A percentile compares a stretch with the other conserved stretches of the same genome.
phyloP scores from a whole-genome alignment of 2,113 vertebrate species.

The Campylorhamphus procurvoides region DNA sequence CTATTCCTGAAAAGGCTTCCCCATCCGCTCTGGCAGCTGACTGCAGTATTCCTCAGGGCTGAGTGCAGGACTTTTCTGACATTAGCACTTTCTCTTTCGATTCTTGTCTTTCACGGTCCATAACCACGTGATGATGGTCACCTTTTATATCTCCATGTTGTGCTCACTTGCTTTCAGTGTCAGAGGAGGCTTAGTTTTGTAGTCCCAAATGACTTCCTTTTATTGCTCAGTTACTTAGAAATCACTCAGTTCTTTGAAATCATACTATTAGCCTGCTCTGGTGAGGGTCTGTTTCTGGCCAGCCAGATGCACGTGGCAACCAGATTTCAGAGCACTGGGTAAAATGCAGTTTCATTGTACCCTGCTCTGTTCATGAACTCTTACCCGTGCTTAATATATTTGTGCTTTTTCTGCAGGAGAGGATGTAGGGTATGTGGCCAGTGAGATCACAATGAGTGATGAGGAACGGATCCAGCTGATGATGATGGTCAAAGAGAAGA shows the following conservation, averaged over 20 bases:
- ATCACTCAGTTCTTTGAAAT: neutral
- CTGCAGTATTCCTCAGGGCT: neutral
- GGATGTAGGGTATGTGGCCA: constrained; percentile 94
- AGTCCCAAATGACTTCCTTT: neutral
- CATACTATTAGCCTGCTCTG: neutral
- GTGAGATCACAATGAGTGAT: constrained; percentile 98
- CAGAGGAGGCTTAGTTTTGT: neutral
- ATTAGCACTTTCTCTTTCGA: neutral
- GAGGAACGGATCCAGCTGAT: constrained; percentile 97
- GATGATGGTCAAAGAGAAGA: constrained; percentile 99
- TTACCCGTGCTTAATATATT: neutral
- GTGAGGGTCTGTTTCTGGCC: neutral
- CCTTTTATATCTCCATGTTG: neutral
- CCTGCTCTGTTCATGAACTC: neutral
- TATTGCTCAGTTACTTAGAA: neutral
- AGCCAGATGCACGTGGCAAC: neutral
- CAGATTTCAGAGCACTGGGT: neutral
- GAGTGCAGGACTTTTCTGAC: neutral
- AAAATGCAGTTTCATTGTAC: neutral
- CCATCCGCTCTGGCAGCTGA: neutral
- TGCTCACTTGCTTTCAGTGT: neutral
- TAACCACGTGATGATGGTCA: neutral
- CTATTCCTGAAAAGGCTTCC: neutral
- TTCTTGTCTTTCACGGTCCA: neutral
- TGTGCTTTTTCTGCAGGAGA: constrained; percentile 78